Evolutionary conservation across 2,888 invertebrate genomes (phyloP).

Genomic region (Autographa gamma): DNA sequence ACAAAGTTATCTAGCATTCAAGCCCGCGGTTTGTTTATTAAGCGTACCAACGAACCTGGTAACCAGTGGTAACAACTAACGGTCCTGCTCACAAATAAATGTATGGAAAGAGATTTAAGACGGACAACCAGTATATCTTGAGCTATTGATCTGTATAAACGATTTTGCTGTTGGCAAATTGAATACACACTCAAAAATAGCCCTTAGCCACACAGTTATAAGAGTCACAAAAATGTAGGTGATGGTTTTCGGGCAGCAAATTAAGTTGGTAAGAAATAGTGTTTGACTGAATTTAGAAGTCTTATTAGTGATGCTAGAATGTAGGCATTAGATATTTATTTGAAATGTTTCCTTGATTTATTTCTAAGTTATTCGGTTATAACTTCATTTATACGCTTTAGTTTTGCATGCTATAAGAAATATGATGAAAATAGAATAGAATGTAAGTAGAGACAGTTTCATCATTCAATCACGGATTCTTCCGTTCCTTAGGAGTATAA

Average conservation of each 20-base stretch:
- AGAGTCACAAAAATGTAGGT: background rate
- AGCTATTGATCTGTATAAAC: conserved; percentile 59
- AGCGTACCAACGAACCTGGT: conserved; percentile 46
- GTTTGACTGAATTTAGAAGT: conserved; percentile 48
- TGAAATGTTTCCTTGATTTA: conserved; percentile 38
- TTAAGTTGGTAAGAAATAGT: conserved; percentile 26
- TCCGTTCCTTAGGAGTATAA: no score
- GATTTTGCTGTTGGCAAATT: conserved; percentile 9
- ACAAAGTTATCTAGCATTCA: conserved; percentile 44
- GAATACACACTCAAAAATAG: conserved; percentile 12
- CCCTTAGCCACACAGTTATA: conserved; percentile 16
- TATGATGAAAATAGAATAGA: no score
- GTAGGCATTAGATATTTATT: conserved; percentile 26
- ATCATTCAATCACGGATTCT: no score
- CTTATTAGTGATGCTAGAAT: conserved; percentile 41
- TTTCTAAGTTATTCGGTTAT: conserved; percentile 45
- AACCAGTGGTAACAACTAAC: conserved; percentile 50
- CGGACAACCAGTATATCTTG: conserved; percentile 61
- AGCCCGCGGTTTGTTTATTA: conserved; percentile 52
- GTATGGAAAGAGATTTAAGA: conserved; percentile 67
- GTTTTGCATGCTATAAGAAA: background rate
- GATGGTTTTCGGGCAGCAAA: conserved; percentile 7
- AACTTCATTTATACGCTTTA: background rate
- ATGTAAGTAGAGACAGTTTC: no score
- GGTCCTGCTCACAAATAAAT: conserved; percentile 60